phyloP scores from a whole-genome alignment of 1,140 invertebrate genomes.

The Pomacea maculata region DNA sequence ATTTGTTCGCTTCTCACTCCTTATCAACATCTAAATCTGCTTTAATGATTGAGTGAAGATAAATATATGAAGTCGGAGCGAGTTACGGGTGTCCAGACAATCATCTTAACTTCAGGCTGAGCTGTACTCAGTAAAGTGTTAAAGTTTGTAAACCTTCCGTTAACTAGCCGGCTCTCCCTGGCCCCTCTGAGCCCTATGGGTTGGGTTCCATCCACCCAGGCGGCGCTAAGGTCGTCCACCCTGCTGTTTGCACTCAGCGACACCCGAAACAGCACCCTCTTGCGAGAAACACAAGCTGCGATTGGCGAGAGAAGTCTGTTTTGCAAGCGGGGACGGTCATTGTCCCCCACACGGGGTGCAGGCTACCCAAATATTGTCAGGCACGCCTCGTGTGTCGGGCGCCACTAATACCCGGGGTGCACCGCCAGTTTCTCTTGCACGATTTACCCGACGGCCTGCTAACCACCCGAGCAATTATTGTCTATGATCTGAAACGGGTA shows the following conservation, averaged over 20 bases:
- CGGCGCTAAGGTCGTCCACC: no score
- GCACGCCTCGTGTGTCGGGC: not conserved
- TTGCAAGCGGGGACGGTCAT: not conserved
- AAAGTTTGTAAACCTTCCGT: no score
- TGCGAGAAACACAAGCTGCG: conserved; percentile 8
- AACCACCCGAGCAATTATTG: conserved; percentile 7
- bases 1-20: no score
- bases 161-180: no score
- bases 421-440: not conserved
- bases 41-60: no score
- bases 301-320: not conserved
- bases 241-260: conserved; percentile 1
- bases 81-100: no score
- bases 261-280: not conserved
- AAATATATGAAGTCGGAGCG: no score
- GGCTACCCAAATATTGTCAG: conserved; percentile 10
- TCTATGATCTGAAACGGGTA: conserved; percentile 5
- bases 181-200: no score
- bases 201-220: no score
- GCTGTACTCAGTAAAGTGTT: no score
- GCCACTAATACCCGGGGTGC: conserved; percentile 2
- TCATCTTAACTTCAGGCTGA: no score
- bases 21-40: no score
- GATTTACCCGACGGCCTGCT: not conserved
- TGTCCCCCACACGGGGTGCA: not conserved